phyloP scores from a whole-genome alignment of 2,113 vertebrate species.

The Megaceryle maxima region DNA sequence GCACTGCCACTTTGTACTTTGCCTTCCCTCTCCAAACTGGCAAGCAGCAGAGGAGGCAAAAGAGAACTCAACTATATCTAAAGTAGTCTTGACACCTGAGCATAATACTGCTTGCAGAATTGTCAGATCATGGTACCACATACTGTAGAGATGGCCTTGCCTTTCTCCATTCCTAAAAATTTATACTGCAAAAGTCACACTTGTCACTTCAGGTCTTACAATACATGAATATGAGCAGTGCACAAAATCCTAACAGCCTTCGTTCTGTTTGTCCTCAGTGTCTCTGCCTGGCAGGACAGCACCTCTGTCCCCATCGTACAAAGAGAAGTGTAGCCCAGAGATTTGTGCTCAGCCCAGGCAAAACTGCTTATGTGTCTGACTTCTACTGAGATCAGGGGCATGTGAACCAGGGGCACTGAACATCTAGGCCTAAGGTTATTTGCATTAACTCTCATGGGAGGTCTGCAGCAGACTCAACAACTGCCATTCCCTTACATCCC shows the following conservation, averaged over 20 bases:
- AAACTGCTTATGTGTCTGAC: not conserved
- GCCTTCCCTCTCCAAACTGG: not conserved
- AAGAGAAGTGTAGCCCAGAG: not conserved
- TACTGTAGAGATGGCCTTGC: not conserved
- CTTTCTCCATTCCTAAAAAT: not conserved
- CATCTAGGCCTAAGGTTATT: not conserved
- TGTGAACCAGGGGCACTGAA: not conserved
- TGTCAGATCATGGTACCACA: not conserved
- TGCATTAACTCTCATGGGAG: not conserved
- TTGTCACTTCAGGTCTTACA: not conserved
- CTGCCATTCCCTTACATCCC: not conserved
- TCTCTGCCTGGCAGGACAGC: not conserved
- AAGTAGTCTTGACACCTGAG: not conserved
- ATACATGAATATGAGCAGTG: not conserved
- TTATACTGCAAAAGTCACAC: not conserved
- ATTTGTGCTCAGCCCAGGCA: not conserved
- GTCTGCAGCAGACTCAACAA: not conserved
- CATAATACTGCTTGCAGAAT: not conserved
- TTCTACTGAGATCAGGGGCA: not conserved
- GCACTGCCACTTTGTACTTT: not conserved
- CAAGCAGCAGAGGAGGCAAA: not conserved
- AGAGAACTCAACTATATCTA: not conserved
- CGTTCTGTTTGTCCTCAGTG: not conserved
- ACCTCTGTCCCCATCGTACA: not conserved
- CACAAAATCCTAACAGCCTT: not conserved